Conservation (phyloP, 2,888 invertebrate genomes). For the Mycogona germanica region DNA sequence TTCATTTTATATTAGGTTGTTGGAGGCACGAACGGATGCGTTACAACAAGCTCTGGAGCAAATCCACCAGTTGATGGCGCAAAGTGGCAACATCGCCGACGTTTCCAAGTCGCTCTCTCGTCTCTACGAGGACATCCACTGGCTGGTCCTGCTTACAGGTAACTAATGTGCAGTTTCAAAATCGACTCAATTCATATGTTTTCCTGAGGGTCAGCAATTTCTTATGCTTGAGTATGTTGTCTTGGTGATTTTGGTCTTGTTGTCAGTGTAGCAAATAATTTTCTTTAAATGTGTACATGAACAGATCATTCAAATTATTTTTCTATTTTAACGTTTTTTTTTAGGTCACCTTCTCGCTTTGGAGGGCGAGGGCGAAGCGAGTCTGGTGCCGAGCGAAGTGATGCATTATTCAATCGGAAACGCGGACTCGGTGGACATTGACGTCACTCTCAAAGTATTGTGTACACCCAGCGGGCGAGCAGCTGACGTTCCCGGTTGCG, state of each 20-base stretch:
- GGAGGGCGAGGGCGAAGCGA: conserved; percentile 52
- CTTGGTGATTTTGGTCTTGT: neutral
- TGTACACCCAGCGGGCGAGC: conserved; percentile 37
- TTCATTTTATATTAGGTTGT: conserved; percentile 39
- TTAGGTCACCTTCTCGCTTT: conserved; percentile 52
- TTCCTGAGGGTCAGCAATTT: too few relatives aligned
- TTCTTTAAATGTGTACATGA: neutral
- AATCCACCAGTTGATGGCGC: conserved; percentile 30
- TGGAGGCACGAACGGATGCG: conserved; percentile 50
- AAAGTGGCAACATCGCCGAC: conserved; percentile 26
- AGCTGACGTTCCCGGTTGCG: conserved; percentile 17
- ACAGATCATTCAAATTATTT: too few relatives aligned
- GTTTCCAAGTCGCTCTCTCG: conserved; percentile 41
- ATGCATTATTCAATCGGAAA: conserved; percentile 48
- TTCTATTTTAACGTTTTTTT: conserved; percentile 12
- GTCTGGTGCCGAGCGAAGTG: conserved; percentile 51
- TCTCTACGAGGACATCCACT: conserved; percentile 80
- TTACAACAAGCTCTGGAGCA: conserved; percentile 39
- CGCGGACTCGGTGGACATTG: conserved; percentile 37
- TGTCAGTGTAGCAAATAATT: neutral
- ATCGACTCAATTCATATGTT: too few relatives aligned
- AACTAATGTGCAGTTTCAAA: too few relatives aligned
- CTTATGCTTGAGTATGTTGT: neutral
- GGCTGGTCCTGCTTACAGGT: conserved; percentile 62
- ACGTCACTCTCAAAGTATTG: conserved; percentile 40